Evolutionary conservation across 2,113 vertebrate genomes (phyloP).

Genomic region (Speoplatyrhinus poulsoni): DNA sequence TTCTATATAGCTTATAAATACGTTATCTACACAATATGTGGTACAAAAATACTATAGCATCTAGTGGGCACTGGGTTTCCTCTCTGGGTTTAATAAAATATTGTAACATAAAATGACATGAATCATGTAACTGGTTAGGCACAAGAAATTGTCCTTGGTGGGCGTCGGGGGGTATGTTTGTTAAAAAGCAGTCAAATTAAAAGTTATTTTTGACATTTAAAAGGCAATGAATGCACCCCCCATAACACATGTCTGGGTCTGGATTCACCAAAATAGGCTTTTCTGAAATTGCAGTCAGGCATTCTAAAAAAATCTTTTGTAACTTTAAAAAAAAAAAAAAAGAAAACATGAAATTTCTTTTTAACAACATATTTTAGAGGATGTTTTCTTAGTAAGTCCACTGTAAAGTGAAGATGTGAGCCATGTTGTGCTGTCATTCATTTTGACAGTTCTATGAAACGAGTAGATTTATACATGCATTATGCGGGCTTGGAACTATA

Average conservation of each 20-base stretch:
- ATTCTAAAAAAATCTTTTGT: background rate
- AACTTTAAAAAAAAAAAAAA: background rate
- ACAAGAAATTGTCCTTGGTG: slow-evolving; percentile 71
- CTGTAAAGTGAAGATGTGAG: slow-evolving; percentile 18
- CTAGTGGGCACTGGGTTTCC: slow-evolving; percentile 77
- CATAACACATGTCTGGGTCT: slow-evolving; percentile 16
- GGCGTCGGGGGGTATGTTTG: background rate
- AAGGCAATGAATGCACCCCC: slow-evolving; percentile 1
- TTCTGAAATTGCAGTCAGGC: slow-evolving; percentile 36
- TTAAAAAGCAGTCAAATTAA: background rate
- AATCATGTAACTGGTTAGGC: slow-evolving; percentile 78
- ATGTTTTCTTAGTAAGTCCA: slow-evolving; percentile 6
- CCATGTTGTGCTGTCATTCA: background rate
- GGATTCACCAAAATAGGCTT: background rate
- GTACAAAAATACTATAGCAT: slow-evolving; percentile 88
- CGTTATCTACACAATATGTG: slow-evolving; percentile 84
- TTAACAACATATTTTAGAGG: slow-evolving; percentile 56
- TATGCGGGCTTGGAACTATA: background rate
- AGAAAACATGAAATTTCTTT: slow-evolving; percentile 4
- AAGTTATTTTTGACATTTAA: background rate
- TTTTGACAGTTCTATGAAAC: background rate
- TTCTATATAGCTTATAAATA: slow-evolving; percentile 93
- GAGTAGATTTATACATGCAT: background rate
- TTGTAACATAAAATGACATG: slow-evolving; percentile 56
- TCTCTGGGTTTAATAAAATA: slow-evolving; percentile 28